Evolutionary conservation across 2,888 invertebrate species (phyloP), one percentile per base, ranked within the genome.

Genomic region (Volucella inflata): DNA sequence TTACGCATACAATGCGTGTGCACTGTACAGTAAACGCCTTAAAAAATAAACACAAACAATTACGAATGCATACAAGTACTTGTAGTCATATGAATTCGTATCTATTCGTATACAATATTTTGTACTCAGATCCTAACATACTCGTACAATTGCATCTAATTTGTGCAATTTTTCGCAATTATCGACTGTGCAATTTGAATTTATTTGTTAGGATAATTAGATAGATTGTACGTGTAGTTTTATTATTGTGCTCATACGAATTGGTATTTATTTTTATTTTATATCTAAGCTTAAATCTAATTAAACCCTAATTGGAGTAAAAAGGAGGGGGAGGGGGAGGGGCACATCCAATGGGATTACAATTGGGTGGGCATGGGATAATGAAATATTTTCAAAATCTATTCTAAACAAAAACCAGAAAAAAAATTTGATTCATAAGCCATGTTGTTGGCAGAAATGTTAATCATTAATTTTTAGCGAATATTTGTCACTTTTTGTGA

Each of bases 111-210:
- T 30, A 30, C 30, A 30, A 6, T 68, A 70, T 75, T 68, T 55
- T 30, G 68, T 77, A 83, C 83, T 83, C 38, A 44, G 42, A 40
- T 59, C 17, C 46, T 21, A 21, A 36, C 8, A 6, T 55, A 53
- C 12, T 12, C 21, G 50, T 57, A 40, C 46, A 64, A 78, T 51
- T 83, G 68, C 50, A 78, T 83, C 78, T 79, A 79, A 85, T 79
- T 85, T 44, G 42, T 44, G 44, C 64, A 71, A 78, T 74, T 80
- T 74, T 81, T 70, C 71, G 55, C 72, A 80, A 85, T 85, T 71
- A 80, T 80, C 80, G 80, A 76, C 79, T 76, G 80, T 80, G 85
- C 80, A 85, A 85, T 85, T 85, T 85, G 65, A 70, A 85, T 78
- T 78, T 74, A 71, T 65, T 79, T 67, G 72, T 72, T 72, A 55